These are phyloP conservation scores for Micropterix aruncella DNA, from an alignment of 2,888 invertebrate species.

Conservation along the genomic window DNA sequence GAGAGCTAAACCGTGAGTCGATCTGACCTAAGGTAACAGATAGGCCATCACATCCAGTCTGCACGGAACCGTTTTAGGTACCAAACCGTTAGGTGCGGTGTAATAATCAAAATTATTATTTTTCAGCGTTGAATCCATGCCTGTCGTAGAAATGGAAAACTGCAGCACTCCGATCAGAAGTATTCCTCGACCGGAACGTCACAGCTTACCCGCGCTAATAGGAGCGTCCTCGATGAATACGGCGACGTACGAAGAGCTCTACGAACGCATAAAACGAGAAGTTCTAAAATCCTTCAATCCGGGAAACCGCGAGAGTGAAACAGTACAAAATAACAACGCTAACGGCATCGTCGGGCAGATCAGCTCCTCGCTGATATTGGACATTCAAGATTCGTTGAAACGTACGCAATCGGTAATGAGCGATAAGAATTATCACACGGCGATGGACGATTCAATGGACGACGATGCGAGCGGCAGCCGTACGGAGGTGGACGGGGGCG, in stretches of 20 bases:
- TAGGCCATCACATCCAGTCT: too few species aligned
- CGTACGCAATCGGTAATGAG: neutral
- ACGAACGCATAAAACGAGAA: neutral
- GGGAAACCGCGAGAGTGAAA: neutral
- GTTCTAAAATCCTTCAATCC: neutral
- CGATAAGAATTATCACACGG: neutral
- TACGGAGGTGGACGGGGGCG: too few species aligned
- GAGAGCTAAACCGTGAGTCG: too few species aligned
- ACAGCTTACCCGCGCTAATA: too few species aligned
- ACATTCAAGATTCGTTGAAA: neutral
- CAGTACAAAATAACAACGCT: neutral
- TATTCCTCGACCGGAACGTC: neutral
- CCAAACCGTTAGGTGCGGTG: too few species aligned
- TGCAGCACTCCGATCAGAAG: constrained; percentile 10
- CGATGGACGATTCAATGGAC: neutral
- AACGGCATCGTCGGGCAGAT: neutral
- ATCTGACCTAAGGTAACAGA: too few species aligned
- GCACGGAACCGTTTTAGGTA: too few species aligned
- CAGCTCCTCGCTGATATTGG: neutral
- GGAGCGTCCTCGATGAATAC: constrained; percentile 18
- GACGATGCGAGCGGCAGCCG: too few species aligned
- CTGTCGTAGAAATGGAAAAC: constrained; percentile 2
- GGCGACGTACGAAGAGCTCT: neutral
- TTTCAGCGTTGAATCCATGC: neutral
- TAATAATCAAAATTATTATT: neutral